A percentile compares a stretch with the other conserved stretches of the same genome.
These are phyloP conservation scores for Acestrorhynchus altus DNA, from an alignment of 2,797 vertebrate species.

Conservation along the genomic window DNA sequence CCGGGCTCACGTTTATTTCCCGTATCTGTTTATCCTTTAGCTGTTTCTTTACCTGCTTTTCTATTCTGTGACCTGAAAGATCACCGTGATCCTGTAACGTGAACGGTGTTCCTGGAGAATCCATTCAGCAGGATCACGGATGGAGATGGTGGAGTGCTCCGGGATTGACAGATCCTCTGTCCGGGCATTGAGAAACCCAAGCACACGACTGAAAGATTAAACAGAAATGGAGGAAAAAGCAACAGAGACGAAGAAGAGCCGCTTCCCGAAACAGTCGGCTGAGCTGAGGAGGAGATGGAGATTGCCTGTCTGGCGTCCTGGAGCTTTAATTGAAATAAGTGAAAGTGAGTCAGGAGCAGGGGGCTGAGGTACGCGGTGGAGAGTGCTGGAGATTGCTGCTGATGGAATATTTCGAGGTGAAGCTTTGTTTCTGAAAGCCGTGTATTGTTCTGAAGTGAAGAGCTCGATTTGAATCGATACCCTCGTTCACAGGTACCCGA, in stretches of 20 bases:
- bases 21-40: too few species aligned
- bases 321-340: conserved; percentile 8
- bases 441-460: conserved; percentile 14
- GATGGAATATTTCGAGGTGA: neutral
- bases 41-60: too few species aligned
- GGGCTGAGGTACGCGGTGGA: neutral
- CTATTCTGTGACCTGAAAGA: too few species aligned
- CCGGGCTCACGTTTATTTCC: too few species aligned
- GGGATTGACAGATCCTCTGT: neutral
- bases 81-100: neutral
- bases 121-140: neutral
- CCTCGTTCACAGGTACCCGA: neutral
- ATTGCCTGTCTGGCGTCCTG: neutral
- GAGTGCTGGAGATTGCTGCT: neutral
- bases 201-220: neutral
- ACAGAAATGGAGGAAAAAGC: neutral
- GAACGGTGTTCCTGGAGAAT: neutral
- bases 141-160: neutral
- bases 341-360: neutral
- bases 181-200: neutral
- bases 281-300: neutral
- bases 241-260: neutral
- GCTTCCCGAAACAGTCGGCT: neutral
- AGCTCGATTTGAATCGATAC: neutral
- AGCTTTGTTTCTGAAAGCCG: conserved; percentile 15